These are phyloP conservation scores for Mus musculus DNA, from an alignment of 2,113 vertebrate species.

Conservation along the genomic window DNA sequence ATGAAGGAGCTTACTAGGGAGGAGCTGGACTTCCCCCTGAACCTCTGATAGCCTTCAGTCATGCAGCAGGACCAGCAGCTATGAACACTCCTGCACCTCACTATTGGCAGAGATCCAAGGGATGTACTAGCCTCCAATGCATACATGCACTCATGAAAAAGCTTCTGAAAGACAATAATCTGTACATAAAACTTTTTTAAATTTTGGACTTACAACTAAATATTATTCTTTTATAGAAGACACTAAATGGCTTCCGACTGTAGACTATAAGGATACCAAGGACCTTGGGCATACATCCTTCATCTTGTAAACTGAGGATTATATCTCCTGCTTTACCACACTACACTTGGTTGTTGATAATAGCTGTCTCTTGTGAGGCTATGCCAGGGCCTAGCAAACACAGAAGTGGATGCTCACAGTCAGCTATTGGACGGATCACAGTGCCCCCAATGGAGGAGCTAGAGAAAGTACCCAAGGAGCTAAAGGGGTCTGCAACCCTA, in stretches of 20 bases:
- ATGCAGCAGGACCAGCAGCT: background rate
- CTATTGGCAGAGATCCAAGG: background rate
- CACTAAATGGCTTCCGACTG: background rate
- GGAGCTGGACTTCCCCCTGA: background rate
- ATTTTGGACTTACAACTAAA: background rate
- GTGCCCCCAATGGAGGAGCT: no score
- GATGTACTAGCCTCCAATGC: background rate
- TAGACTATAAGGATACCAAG: background rate
- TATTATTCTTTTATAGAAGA: background rate
- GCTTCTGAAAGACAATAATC: background rate
- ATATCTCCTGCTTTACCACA: background rate
- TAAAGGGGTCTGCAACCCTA: no score
- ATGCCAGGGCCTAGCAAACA: no score
- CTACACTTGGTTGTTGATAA: background rate
- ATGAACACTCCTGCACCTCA: background rate
- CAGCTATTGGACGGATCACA: no score
- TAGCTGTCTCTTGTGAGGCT: no score
- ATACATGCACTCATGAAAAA: background rate
- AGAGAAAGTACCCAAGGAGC: no score
- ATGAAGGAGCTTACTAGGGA: background rate
- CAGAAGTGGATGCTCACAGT: no score
- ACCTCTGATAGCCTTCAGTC: background rate
- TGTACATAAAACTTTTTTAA: background rate
- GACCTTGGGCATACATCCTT: background rate
- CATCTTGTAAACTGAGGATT: constrained; percentile 7